phyloP scores from a whole-genome alignment of 37 sponge, comb jelly and placozoan species.

The Hexactinellida sp. region DNA sequence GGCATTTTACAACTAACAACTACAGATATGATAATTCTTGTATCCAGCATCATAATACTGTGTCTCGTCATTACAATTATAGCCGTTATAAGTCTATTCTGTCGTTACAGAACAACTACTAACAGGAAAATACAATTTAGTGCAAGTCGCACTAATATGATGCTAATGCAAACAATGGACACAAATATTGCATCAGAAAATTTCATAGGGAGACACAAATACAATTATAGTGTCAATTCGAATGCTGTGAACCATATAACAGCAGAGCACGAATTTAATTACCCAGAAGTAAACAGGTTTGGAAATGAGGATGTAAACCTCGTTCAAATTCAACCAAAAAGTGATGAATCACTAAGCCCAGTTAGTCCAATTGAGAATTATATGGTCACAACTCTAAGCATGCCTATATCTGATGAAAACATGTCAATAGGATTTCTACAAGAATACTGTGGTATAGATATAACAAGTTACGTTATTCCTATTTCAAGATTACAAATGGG shows the following conservation, averaged over 20 bases:
- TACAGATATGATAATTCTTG: background rate
- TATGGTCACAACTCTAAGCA: background rate
- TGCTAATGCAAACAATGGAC: background rate
- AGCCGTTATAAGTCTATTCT: background rate
- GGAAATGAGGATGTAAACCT: background rate
- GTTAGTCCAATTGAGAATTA: background rate
- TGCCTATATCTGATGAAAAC: background rate
- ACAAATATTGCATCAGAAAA: background rate
- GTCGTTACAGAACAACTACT: background rate
- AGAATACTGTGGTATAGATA: background rate
- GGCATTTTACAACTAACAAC: background rate
- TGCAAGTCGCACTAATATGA: background rate
- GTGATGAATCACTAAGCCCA: background rate
- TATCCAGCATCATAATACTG: background rate
- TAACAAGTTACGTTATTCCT: background rate
- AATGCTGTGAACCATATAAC: background rate
- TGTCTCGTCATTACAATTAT: background rate
- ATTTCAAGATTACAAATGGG: background rate
- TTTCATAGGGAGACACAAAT: too few species aligned
- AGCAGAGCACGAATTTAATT: background rate
- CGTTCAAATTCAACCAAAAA: background rate
- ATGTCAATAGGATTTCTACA: background rate
- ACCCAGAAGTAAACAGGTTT: background rate
- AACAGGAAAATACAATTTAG: background rate
- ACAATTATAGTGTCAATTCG: background rate